Percentiles rank a stretch among this genome's conserved stretches.
phyloP scores from a whole-genome alignment of 2,888 invertebrate species.

The Andrena bucephala region DNA sequence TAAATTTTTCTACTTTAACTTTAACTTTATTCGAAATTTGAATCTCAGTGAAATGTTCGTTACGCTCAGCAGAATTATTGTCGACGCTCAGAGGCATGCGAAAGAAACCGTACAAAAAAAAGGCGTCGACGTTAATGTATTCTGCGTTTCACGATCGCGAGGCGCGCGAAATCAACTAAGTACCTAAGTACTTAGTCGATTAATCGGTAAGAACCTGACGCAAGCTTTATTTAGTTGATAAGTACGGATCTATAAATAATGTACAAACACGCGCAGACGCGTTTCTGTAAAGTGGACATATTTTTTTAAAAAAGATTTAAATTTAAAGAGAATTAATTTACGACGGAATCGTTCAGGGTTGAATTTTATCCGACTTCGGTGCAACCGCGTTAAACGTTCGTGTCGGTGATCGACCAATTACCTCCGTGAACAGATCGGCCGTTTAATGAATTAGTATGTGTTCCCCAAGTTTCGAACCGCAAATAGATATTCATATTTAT shows the following conservation, averaged over 20 bases:
- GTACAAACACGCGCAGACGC: constrained; percentile 12
- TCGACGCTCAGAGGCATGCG: too few species aligned
- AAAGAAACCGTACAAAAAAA: neutral
- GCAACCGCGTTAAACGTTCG: neutral
- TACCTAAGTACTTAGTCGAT: constrained; percentile 5
- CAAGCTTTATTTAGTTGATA: constrained; percentile 53
- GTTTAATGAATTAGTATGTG: neutral
- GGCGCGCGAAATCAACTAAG: neutral
- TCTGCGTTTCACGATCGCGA: constrained; percentile 6
- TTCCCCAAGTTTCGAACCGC: neutral
- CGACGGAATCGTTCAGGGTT: constrained; percentile 20
- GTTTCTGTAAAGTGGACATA: constrained; percentile 30
- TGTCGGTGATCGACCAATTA: constrained; percentile 14
- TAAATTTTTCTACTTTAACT: too few species aligned
- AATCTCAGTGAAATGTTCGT: too few species aligned
- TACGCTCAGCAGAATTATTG: too few species aligned
- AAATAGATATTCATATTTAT: neutral
- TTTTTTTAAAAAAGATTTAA: constrained; percentile 44
- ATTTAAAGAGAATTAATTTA: constrained; percentile 23
- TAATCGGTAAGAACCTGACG: constrained; percentile 37
- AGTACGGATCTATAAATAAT: constrained; percentile 41
- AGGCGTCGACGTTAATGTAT: neutral
- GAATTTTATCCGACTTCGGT: constrained; percentile 19
- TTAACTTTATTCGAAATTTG: too few species aligned
- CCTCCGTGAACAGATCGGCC: neutral